Percentiles rank a stretch among this genome's conserved stretches.
phyloP scores from a whole-genome alignment of 2,797 vertebrate genomes.

The Muscicapa comitata region DNA sequence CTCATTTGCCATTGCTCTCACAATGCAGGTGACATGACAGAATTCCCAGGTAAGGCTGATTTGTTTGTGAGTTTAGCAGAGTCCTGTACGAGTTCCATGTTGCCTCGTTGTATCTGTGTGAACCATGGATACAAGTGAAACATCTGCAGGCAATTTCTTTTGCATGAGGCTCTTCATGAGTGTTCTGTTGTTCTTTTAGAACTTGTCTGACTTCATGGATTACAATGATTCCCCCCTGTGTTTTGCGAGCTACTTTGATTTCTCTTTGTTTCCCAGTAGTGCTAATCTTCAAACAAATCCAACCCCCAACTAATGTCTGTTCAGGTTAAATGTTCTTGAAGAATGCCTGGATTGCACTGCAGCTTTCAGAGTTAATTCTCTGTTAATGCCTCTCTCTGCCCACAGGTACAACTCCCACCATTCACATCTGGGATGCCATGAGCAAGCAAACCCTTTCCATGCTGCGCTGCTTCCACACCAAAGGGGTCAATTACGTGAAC shows the following conservation, averaged over 20 bases:
- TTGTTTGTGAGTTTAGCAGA: constrained; percentile 48
- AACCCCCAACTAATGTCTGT: background rate
- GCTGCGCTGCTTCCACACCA: constrained; percentile 90
- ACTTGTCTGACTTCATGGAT: constrained; percentile 25
- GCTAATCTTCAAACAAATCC: background rate
- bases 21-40: constrained; percentile 86
- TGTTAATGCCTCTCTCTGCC: background rate
- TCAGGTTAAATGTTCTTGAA: constrained; percentile 14
- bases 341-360: background rate
- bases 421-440: constrained; percentile 95
- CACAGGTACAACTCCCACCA: constrained; percentile 87
- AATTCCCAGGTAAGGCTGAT: constrained; percentile 88
- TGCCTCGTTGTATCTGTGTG: constrained; percentile 66
- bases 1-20: constrained; percentile 86
- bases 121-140: constrained; percentile 61
- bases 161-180: constrained; percentile 31
- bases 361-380: background rate
- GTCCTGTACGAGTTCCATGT: constrained; percentile 23
- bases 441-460: constrained; percentile 93
- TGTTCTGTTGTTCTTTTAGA: constrained; percentile 17
- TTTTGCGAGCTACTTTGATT: background rate
- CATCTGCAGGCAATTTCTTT: constrained; percentile 30
- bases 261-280: background rate
- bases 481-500: constrained; percentile 91
- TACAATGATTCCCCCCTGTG: background rate